Base-by-base conservation (phyloP, 64 coral and sea anemone genomes). In the Porites australiensis region DNA sequence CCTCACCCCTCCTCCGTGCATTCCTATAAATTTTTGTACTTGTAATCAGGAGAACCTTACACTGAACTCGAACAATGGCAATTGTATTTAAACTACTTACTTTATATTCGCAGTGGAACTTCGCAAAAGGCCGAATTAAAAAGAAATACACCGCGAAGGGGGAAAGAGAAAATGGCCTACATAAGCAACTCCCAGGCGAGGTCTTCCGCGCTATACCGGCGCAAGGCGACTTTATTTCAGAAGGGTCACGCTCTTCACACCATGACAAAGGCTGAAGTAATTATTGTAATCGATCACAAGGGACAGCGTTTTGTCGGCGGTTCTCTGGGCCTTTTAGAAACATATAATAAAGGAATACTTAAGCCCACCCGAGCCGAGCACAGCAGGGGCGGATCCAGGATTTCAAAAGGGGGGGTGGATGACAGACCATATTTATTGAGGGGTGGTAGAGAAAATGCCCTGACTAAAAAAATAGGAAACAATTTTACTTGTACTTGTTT, bases 171-270 rank as follows among this genome's bases (percentile, higher is more conserved):
- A 74, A 74, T 74, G 45, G 71, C 23, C 37, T 74, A 74, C 71
- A 74, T 44, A 74, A 74, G 22, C 23, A 74, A 46, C 45, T 74
- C 71, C 71, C 71, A 74, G 37, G 43, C 71, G 23, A 74, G 71
- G 71, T 74, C 71, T 74, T 74, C 71, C 71, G 71, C 71, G 71
- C 71, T 74, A 10, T 74, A 74, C 71, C 8, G 44, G 71, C 71
- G 69, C 69, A 72, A 72, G 69, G n/a, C 69, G 69, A 72, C 69
- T 21, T 72, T 72, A 72, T 72, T 72, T 72, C 16, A 72, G 69
- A 72, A 72, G 69, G 69, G 69, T 72, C 69, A 23, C 69, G 27
- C n/a, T 71, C 69, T 71, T 71, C 19, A 74, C 27, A 46, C 70
- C 37, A 74, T 46, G 68, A 37, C 68, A 8, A 71, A 71, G 68